Evolutionary conservation across 2,113 vertebrate genomes (phyloP), one percentile per base, ranked within the genome.

Genomic region (Hemibagrus wyckioides): DNA sequence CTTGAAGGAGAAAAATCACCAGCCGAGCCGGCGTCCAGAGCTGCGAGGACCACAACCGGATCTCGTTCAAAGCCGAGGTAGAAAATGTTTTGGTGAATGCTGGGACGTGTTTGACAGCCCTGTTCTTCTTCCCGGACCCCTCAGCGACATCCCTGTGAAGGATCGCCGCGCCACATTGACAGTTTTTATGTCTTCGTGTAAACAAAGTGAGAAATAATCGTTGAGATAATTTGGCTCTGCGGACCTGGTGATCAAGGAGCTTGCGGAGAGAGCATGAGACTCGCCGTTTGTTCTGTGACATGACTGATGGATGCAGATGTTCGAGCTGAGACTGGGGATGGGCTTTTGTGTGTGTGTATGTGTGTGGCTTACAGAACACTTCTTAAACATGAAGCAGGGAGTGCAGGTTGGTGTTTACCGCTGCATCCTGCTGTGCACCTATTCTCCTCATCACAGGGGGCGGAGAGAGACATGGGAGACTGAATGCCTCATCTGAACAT

Each of bases 381-480:
- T 91, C 92, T 90, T 91, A 91, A 94, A 92, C 91, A 92, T 92
- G 88, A 89, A 89, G 86, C 86, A 80, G 80, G 89, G 83, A 87
- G 91, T 90, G 48, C 80, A 83, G 86, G 65, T 92, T 87, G 89
- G 86, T 93, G 93, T 94, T 94, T 94, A 94, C 92, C 71, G 82
- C 89, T 83, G 90, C 88, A 85, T 92, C 94, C 93, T 83, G 91
- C 85, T 17, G 92, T 50, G 92, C 88, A 91, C 86, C 92, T 93
- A 93, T 94, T 93, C 93, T 92, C 92, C 90, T 93, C 93, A 90
- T 90, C 88, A 90, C 87, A 90, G 91, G 92, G 90, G 90, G 85
- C 52, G 11, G 86, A 86, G 88, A 82, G 86, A 91, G 80, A 89
- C 41, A 23, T 56, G 39, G 86, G 82, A 83, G 73, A 85, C 84